Evolutionary conservation across 2,797 vertebrate genomes (phyloP).

Genomic region (Cottoperca gobio): DNA sequence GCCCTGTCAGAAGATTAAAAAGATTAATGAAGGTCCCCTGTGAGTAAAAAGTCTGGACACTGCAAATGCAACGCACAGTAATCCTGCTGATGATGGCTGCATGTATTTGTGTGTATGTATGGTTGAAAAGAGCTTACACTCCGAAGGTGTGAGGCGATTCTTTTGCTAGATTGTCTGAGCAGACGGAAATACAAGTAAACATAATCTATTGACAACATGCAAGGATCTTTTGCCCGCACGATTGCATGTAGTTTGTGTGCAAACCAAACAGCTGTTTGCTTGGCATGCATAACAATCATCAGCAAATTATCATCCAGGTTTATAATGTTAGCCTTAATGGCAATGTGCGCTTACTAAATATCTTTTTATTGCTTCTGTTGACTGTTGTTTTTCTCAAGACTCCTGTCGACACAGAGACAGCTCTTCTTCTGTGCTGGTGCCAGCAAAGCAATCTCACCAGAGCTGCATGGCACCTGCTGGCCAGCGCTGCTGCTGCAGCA

Average conservation of each 20-base stretch:
- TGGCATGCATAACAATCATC: neutral
- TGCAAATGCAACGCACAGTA: neutral
- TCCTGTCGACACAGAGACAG: neutral
- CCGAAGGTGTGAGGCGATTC: neutral
- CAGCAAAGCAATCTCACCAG: neutral
- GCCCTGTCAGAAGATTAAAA: constrained; percentile 11
- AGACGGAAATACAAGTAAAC: neutral
- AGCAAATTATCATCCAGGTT: neutral
- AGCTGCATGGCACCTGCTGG: neutral
- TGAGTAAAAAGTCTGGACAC: constrained; percentile 3
- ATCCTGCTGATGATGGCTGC: neutral
- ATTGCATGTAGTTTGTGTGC: no score
- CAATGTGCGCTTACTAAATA: neutral
- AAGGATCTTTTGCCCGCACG: no score
- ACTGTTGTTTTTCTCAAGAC: neutral
- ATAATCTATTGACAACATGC: neutral
- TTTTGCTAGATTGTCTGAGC: neutral
- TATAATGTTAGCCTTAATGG: neutral
- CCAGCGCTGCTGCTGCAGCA: neutral
- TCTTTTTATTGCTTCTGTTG: neutral
- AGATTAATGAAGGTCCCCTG: constrained; percentile 23
- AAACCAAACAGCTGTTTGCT: neutral
- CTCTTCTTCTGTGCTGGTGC: neutral
- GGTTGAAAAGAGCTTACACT: neutral
- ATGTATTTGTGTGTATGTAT: neutral